These are phyloP conservation scores for Lathronympha strigana DNA, from an alignment of 2,888 invertebrate genomes.

Conservation along the genomic window DNA sequence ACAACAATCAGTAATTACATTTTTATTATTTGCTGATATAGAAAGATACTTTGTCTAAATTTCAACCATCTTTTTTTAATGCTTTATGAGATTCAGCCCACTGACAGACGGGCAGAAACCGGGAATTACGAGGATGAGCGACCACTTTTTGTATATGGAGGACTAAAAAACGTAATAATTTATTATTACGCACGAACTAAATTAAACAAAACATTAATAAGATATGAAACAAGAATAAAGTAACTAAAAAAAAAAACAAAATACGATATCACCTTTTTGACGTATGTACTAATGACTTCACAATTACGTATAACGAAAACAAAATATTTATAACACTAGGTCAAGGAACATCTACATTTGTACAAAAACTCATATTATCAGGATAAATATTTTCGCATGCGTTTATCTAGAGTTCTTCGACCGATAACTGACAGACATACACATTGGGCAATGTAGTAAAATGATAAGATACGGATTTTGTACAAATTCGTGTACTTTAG, in stretches of 20 bases:
- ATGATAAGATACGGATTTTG: slow-evolving; percentile 37
- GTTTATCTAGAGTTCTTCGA: slow-evolving; percentile 31
- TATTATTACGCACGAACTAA: no score
- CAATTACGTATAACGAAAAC: not conserved
- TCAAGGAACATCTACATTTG: slow-evolving; percentile 19
- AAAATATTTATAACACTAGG: slow-evolving; percentile 8
- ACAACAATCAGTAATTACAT: no score
- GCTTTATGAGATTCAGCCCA: no score
- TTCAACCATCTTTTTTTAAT: no score
- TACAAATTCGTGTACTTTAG: slow-evolving; percentile 13
- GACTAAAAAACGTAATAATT: no score
- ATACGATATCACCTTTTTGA: not conserved
- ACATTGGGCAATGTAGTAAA: slow-evolving; percentile 32
- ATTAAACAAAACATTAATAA: no score
- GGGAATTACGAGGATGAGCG: no score
- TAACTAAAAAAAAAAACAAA: not conserved
- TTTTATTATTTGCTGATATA: no score
- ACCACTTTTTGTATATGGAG: no score
- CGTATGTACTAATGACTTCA: not conserved
- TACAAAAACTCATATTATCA: not conserved
- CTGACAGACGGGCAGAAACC: no score
- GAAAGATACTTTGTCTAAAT: no score
- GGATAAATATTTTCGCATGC: slow-evolving; percentile 22
- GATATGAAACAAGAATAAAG: not conserved
- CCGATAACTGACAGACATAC: slow-evolving; percentile 37